A percentile compares a stretch with the other conserved stretches of the same genome.
These are phyloP conservation scores for Onthophagus sagittarius DNA, from an alignment of 2,888 invertebrate species.

Conservation along the genomic window DNA sequence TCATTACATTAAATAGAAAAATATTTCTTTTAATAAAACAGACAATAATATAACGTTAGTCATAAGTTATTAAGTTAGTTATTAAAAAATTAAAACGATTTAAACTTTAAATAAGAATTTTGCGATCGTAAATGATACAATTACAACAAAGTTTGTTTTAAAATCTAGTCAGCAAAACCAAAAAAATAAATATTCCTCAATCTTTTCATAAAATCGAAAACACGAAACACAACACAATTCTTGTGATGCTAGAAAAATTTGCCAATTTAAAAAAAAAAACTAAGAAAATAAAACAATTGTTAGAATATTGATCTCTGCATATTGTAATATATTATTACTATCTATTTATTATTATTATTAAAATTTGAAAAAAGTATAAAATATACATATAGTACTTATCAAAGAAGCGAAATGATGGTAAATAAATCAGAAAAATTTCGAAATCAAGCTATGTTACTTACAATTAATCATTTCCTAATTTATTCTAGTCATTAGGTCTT, in stretches of 20 bases:
- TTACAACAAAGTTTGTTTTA: not conserved
- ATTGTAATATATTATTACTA: conserved; percentile 28
- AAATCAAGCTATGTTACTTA: conserved; percentile 28
- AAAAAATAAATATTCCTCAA: too few relatives aligned
- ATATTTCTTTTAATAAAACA: not conserved
- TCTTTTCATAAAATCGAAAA: not conserved
- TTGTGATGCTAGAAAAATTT: conserved; percentile 25
- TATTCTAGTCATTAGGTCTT: conserved; percentile 27
- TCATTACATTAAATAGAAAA: not conserved
- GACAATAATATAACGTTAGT: not conserved
- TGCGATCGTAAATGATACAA: not conserved
- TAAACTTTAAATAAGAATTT: not conserved
- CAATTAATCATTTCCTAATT: conserved; percentile 33
- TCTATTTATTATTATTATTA: not conserved
- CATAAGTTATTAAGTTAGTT: not conserved
- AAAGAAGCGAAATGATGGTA: not conserved
- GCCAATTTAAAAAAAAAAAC: conserved; percentile 2
- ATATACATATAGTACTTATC: conserved; percentile 12
- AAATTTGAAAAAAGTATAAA: not conserved
- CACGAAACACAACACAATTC: conserved; percentile 13
- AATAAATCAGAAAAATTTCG: conserved; percentile 27
- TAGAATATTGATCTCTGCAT: conserved; percentile 16
- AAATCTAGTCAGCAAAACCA: not conserved
- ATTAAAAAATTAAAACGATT: not conserved
- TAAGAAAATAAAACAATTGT: conserved; percentile 3